These are phyloP conservation scores for Scaeva pyrastri DNA, from an alignment of 2,888 invertebrate species.

Conservation along the genomic window DNA sequence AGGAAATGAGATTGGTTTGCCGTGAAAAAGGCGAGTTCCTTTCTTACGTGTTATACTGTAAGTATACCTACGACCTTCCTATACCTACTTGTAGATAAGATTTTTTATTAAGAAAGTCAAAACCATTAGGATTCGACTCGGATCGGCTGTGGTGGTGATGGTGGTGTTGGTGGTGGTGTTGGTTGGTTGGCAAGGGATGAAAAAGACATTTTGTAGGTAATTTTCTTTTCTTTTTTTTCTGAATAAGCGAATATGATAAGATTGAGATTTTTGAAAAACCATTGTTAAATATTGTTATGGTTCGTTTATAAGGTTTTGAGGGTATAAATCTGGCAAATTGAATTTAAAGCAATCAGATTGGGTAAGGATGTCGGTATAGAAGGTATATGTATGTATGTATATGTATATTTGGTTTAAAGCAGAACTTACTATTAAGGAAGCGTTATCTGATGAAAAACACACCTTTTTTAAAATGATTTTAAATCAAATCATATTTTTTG, in stretches of 20 bases:
- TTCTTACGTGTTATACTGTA: not conserved
- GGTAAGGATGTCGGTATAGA: not conserved
- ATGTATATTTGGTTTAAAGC: not conserved
- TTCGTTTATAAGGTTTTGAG: not conserved
- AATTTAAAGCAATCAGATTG: conserved; percentile 39
- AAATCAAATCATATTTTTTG: not conserved
- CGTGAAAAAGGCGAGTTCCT: not conserved
- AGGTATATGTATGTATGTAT: not conserved
- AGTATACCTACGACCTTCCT: too few relatives aligned
- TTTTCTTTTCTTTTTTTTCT: conserved; percentile 6
- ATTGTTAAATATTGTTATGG: conserved; percentile 50
- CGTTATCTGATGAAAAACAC: not conserved
- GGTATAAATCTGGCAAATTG: conserved; percentile 16
- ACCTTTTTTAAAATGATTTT: not conserved
- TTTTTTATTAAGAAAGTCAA: conserved; percentile 40
- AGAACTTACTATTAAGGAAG: not conserved
- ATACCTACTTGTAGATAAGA: conserved; percentile 41
- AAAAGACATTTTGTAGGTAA: conserved; percentile 45
- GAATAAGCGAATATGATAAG: conserved; percentile 31
- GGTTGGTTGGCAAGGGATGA: conserved; percentile 39
- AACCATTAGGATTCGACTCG: conserved; percentile 39
- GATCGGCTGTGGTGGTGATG: too few relatives aligned
- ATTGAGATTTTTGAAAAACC: conserved; percentile 46
- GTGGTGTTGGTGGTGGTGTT: too few relatives aligned
- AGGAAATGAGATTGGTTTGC: conserved; percentile 56